Evolutionary conservation across 2,113 vertebrate genomes (phyloP).

Genomic region (Anser cygnoides): DNA sequence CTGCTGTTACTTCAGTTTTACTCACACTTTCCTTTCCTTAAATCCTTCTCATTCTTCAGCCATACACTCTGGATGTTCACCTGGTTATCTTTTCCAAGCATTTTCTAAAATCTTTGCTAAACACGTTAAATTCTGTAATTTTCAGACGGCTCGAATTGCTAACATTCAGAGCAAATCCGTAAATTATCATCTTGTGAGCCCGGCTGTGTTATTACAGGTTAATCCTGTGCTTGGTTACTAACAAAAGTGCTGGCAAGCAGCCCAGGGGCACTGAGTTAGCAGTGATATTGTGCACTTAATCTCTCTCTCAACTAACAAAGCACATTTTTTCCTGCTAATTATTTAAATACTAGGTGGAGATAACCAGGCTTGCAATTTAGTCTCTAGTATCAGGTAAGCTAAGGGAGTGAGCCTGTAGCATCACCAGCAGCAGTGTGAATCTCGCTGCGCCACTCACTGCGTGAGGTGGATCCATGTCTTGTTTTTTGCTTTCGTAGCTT

Average conservation of each 20-base stretch:
- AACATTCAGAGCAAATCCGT: background rate
- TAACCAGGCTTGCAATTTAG: background rate
- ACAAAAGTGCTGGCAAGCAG: background rate
- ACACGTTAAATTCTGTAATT: accelerated
- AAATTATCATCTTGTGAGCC: background rate
- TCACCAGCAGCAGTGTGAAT: accelerated
- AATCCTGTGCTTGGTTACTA: background rate
- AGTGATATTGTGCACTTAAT: accelerated
- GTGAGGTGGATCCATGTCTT: accelerated
- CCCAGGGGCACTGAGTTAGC: background rate
- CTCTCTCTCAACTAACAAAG: background rate
- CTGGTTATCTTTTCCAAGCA: background rate
- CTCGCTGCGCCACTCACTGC: background rate
- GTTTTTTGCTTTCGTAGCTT: background rate
- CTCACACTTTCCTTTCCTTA: background rate
- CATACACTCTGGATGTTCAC: background rate
- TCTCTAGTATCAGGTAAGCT: accelerated
- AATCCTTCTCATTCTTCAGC: background rate
- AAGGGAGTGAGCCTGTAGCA: background rate
- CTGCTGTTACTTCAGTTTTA: background rate
- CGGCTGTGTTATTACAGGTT: background rate
- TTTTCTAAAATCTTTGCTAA: background rate
- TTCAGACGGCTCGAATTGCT: background rate
- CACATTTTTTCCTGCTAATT: background rate
- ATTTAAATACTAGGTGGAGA: background rate